Evolutionary conservation across 2,113 vertebrate species (phyloP).

Genomic region (Rafetus swinhoei): DNA sequence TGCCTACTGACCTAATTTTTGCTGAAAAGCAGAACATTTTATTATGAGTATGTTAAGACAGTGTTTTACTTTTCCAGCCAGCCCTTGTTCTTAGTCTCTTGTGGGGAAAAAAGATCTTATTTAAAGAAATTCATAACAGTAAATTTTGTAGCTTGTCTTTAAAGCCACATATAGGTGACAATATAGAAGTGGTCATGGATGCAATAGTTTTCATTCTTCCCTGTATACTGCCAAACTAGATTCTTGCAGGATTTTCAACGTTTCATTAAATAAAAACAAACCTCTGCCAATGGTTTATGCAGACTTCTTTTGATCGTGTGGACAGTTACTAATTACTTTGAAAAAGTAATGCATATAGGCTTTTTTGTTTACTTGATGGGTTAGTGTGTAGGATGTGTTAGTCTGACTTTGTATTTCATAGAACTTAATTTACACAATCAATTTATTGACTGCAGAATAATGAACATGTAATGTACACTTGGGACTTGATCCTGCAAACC

Average conservation of each 20-base stretch:
- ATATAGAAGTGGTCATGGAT: not conserved
- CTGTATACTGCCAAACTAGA: not conserved
- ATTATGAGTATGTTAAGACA: rapidly evolving
- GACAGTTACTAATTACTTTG: not conserved
- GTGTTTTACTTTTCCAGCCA: not conserved
- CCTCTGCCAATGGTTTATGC: not conserved
- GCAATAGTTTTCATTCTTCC: constrained; percentile 4
- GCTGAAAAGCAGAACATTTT: not conserved
- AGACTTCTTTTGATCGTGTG: not conserved
- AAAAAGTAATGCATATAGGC: not conserved
- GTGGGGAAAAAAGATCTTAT: not conserved
- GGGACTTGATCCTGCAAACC: not conserved
- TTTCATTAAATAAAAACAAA: not conserved
- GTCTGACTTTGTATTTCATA: not conserved
- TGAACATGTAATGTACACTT: not conserved
- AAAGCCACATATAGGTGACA: not conserved
- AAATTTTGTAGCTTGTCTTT: not conserved
- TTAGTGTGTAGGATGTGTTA: not conserved
- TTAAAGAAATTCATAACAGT: not conserved
- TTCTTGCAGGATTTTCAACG: not conserved
- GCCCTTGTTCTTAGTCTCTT: not conserved
- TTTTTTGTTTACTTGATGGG: not conserved
- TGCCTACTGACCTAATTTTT: not conserved
- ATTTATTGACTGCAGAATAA: not conserved
- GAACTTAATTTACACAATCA: not conserved